These are phyloP conservation scores for Tricholaema leucomelas DNA, from an alignment of 2,113 vertebrate genomes.

Conservation along the genomic window DNA sequence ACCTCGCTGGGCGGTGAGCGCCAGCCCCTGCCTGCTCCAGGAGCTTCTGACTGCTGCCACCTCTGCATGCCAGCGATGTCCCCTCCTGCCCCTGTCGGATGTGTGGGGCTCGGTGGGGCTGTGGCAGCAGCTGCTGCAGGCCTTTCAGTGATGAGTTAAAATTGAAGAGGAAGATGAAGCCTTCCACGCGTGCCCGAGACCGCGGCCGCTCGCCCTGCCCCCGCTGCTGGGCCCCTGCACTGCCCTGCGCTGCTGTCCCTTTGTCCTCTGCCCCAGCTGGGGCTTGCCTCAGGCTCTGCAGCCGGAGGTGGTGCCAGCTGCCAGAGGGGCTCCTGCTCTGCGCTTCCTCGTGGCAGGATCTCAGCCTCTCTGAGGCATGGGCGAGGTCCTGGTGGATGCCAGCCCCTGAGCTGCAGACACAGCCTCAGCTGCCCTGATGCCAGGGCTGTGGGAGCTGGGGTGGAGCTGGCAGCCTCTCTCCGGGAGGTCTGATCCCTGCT, in stretches of 20 bases:
- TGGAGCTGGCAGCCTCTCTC: background rate
- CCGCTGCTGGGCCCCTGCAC: background rate
- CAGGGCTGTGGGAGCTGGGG: accelerated
- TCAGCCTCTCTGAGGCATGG: background rate
- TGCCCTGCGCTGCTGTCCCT: background rate
- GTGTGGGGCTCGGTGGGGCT: background rate
- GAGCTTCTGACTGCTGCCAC: background rate
- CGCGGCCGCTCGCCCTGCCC: background rate
- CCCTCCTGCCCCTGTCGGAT: background rate
- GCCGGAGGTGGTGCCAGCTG: conserved; percentile 10
- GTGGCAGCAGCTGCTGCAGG: background rate
- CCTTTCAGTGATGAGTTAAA: background rate
- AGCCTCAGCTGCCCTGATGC: accelerated
- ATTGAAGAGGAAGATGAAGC: background rate
- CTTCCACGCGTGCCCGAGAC: accelerated
- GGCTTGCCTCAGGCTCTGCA: background rate
- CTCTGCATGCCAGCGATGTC: background rate
- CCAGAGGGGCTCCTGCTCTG: background rate
- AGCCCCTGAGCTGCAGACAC: background rate
- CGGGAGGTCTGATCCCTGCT: accelerated
- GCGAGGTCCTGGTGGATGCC: background rate
- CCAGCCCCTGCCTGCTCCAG: accelerated
- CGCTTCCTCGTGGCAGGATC: background rate
- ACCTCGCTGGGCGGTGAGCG: accelerated
- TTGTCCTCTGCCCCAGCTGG: background rate